Conservation (phyloP, 92 coral and sea anemone species). For the Desmophyllum pertusum region DNA sequence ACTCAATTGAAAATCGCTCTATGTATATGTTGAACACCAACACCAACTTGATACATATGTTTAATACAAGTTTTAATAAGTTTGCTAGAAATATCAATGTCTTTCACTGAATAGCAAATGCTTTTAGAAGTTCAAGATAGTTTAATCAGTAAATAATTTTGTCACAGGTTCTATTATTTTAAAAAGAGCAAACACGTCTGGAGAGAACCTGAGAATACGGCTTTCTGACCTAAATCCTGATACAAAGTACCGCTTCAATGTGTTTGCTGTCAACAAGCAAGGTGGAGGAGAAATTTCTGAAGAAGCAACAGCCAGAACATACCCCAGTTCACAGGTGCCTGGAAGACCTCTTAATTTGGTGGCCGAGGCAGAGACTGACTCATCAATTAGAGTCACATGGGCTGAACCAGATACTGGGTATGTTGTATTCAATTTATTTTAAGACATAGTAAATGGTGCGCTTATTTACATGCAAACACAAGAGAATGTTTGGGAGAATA, state of each 20-base stretch:
- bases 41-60: too few species aligned
- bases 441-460: too few species aligned
- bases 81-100: too few species aligned
- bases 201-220: conserved; percentile 31
- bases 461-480: too few species aligned
- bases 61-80: too few species aligned
- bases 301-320: conserved; percentile 41
- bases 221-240: conserved; percentile 54
- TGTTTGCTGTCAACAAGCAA: conserved; percentile 59
- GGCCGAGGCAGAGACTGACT: conserved; percentile 60
- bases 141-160: too few species aligned
- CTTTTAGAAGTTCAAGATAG: too few species aligned
- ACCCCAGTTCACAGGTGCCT: conserved; percentile 39
- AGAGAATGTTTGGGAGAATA: too few species aligned
- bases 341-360: conserved; percentile 64
- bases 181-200: conserved; percentile 14
- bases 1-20: too few species aligned
- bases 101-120: too few species aligned
- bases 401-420: conserved; percentile 70
- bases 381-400: conserved; percentile 79
- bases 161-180: not conserved
- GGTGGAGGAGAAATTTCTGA: conserved; percentile 56
- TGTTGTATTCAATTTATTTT: not conserved
- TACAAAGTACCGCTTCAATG: conserved; percentile 51
- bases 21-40: too few species aligned